A percentile compares a stretch with the other conserved stretches of the same genome.
phyloP scores from a whole-genome alignment of 2,797 vertebrate species.

The Epinephelus awoara region DNA sequence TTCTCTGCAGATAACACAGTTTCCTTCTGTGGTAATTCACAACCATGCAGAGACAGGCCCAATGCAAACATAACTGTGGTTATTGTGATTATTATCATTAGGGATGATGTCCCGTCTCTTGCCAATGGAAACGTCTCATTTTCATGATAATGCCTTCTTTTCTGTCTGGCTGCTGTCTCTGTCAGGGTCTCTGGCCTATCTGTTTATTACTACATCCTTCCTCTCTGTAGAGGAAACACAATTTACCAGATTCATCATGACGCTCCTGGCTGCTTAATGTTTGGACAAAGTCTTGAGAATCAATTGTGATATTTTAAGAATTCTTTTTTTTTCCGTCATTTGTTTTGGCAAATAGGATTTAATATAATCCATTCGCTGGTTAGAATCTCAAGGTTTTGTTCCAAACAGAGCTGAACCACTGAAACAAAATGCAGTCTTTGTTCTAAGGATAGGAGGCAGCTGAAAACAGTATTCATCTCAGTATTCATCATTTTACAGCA shows the following conservation, averaged over 20 bases:
- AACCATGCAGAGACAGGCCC: neutral
- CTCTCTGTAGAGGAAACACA: neutral
- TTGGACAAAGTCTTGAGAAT: neutral
- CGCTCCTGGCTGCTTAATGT: neutral
- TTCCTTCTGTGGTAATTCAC: conserved; percentile 6
- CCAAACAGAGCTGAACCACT: neutral
- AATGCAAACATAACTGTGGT: neutral
- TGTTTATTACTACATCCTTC: neutral
- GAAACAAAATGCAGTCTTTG: neutral
- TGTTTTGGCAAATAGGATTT: neutral
- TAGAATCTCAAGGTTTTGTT: neutral
- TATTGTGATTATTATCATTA: conserved; percentile 29
- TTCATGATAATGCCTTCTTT: conserved; percentile 22
- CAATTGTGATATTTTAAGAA: neutral
- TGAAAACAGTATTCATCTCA: neutral
- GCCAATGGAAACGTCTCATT: conserved; percentile 36
- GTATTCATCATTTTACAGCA: neutral
- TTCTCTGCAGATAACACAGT: conserved; percentile 4
- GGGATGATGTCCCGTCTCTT: neutral
- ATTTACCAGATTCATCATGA: neutral
- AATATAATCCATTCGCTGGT: neutral
- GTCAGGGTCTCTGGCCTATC: neutral
- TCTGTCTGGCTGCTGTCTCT: neutral
- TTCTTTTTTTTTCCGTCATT: neutral
- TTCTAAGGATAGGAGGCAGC: too few relatives aligned